phyloP scores from a whole-genome alignment of 2,888 invertebrate genomes.

The Clistopyga incitator region DNA sequence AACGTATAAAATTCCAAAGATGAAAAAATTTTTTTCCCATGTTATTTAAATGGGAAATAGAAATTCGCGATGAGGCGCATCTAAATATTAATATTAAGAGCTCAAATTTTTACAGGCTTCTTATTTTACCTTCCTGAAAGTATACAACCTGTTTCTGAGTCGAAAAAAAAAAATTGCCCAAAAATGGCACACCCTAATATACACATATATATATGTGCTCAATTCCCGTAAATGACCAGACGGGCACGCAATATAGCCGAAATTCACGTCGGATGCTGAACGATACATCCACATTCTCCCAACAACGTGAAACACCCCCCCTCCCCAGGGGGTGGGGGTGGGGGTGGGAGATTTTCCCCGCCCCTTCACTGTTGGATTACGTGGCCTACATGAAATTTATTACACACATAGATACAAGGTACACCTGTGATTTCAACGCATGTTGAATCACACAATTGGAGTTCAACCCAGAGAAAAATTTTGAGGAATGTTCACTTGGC shows the following conservation, averaged over 20 bases:
- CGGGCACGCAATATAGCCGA: constrained; percentile 42
- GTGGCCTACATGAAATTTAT: constrained; percentile 26
- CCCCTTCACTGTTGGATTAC: not conserved
- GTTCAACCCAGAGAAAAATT: constrained; percentile 35
- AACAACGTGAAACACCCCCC: constrained; percentile 45
- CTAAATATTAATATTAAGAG: too few relatives aligned
- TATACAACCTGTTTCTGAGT: too few relatives aligned
- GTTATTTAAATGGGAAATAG: too few relatives aligned
- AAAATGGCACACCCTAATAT: too few relatives aligned
- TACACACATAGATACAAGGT: not conserved
- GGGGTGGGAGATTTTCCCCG: too few relatives aligned
- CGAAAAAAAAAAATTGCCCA: too few relatives aligned
- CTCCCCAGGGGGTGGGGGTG: not conserved
- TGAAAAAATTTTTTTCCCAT: too few relatives aligned
- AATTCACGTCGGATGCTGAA: constrained; percentile 49
- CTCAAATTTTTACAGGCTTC: too few relatives aligned
- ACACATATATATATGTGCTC: constrained; percentile 29
- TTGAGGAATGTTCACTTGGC: too few relatives aligned
- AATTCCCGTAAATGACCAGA: constrained; percentile 60
- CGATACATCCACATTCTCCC: constrained; percentile 40
- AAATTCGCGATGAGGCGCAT: too few relatives aligned
- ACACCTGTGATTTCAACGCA: constrained; percentile 38
- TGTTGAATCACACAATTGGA: constrained; percentile 48
- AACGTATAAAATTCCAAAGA: too few relatives aligned
- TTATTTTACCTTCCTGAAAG: too few relatives aligned